Evolutionary conservation across 2,888 invertebrate genomes (phyloP), one percentile per base, ranked within the genome.

Genomic region (Augochlorella aurata): DNA sequence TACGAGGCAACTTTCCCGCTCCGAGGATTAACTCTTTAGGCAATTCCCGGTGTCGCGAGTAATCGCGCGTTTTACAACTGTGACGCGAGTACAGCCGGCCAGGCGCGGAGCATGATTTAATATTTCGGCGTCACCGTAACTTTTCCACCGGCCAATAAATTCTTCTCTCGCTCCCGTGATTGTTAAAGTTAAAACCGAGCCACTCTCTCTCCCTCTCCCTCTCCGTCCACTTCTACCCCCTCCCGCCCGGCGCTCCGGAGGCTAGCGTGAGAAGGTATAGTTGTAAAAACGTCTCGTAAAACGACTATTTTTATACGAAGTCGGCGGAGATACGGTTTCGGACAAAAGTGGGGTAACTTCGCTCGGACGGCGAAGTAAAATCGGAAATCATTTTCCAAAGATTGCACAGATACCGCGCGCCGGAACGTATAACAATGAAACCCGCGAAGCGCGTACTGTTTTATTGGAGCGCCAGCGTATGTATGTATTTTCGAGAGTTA

Each of bases 21-120:
- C 68, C 71, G 65, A 67, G 83, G 86, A 86, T 89, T 89, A 86
- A 86, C 87, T 85, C 85, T 88, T 86, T 84, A 79, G 81, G 74
- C 78, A 83, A 79, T 83, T 79, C 66, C 86, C 38, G 58, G 78
- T 75, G 74, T 80, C 85, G 70, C 71, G 83, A 85, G 85, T 89
- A 90, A 90, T 89, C 87, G 85, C 73, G 74, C 71, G 79, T 87
- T 84, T 87, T 83, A 78, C 83, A 85, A 84, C 58, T 58, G 58
- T 54, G 69, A 52, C 54, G n/a, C 24, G 7, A 5, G 5, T 5
- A 38, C 38, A 4, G 38, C 38, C 38, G 38, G 38, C 38, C 38
- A 29, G 38, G 0, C 38, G 38, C 38, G 3, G 63, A 18, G 63
- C 45, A 61, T 67, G 58, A 67, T 77, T 71, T 77, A 50, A 78